Evolutionary conservation across 1,140 invertebrate species (phyloP).

Genomic region (Eriosoma lanigerum): DNA sequence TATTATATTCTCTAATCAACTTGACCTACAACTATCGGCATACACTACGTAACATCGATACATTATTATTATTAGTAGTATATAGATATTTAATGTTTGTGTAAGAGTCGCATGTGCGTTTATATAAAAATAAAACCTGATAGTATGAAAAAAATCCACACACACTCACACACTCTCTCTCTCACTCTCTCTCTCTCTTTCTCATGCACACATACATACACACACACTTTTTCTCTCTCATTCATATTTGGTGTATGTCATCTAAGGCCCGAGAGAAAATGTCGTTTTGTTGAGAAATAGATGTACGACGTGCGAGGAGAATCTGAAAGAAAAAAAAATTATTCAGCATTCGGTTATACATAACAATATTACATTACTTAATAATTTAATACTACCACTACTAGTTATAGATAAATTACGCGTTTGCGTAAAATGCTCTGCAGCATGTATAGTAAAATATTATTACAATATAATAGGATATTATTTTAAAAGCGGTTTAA

Average conservation of each 20-base stretch:
- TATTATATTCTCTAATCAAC: slow-evolving; percentile 20
- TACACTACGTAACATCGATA: not conserved
- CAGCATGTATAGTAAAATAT: too few relatives aligned
- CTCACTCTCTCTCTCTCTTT: too few relatives aligned
- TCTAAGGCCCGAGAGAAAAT: not conserved
- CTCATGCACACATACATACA: too few relatives aligned
- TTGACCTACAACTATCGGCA: slow-evolving; percentile 11
- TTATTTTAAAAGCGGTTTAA: too few relatives aligned
- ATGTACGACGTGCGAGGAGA: not conserved
- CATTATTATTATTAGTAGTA: not conserved
- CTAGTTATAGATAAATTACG: too few relatives aligned
- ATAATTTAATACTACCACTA: not conserved
- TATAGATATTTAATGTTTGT: not conserved
- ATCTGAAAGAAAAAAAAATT: not conserved
- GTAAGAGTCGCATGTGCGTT: not conserved
- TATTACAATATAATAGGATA: too few relatives aligned
- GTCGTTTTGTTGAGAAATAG: not conserved
- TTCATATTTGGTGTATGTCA: not conserved
- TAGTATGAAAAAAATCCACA: too few relatives aligned
- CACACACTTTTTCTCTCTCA: too few relatives aligned
- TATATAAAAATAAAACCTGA: too few relatives aligned
- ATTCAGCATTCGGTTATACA: not conserved
- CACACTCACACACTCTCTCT: too few relatives aligned
- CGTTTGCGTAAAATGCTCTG: too few relatives aligned
- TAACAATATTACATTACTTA: not conserved